Percentiles rank a stretch among this genome's conserved stretches.
Evolutionary conservation across 1,140 invertebrate genomes (phyloP).

Genomic region (Euura lappo): DNA sequence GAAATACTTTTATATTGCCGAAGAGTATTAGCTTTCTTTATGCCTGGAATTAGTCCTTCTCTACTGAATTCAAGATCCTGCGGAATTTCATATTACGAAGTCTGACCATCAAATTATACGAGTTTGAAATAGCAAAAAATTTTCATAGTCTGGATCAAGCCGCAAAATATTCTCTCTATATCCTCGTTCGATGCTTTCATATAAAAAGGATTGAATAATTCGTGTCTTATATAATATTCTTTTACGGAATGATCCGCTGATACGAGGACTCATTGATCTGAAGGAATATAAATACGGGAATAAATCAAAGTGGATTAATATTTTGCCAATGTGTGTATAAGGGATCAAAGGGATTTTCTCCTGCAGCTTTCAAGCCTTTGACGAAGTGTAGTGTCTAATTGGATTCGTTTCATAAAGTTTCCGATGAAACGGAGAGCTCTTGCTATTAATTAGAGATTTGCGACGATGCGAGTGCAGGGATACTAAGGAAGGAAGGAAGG

Average conservation of each 20-base stretch:
- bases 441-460: constrained; percentile 41
- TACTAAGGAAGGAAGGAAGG: constrained; percentile 8
- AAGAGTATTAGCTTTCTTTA: not conserved
- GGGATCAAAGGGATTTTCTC: not conserved
- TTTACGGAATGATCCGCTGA: too few relatives aligned
- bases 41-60: not conserved
- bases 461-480: constrained; percentile 24
- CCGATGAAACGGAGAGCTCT: constrained; percentile 35
- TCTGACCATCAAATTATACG: too few relatives aligned
- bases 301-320: too few relatives aligned
- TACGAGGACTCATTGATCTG: too few relatives aligned
- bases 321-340: too few relatives aligned
- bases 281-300: too few relatives aligned
- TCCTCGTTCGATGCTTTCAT: too few relatives aligned
- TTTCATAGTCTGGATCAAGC: too few relatives aligned
- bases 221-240: too few relatives aligned
- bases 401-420: constrained; percentile 44
- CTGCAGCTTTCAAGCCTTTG: constrained; percentile 32
- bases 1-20: constrained; percentile 3
- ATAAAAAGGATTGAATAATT: too few relatives aligned
- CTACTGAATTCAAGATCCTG: not conserved
- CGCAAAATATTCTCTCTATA: too few relatives aligned
- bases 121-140: too few relatives aligned
- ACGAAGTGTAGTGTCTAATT: constrained; percentile 39
- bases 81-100: not conserved